These are phyloP conservation scores for Octodon degus DNA, from an alignment of 2,113 vertebrate genomes.

Conservation along the genomic window DNA sequence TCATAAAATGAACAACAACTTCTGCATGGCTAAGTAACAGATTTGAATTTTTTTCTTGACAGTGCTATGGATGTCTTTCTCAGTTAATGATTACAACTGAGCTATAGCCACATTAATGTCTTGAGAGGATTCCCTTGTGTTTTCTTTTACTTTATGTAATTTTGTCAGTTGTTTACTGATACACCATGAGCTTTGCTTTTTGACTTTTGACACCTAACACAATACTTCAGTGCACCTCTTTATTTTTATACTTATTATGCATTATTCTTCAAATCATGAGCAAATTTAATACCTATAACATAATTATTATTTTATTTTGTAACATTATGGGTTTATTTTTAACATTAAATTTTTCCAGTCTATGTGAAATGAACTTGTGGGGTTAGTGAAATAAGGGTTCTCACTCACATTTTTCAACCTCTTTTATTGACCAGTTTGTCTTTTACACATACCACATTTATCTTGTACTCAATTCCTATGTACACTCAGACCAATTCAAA, in stretches of 20 bases:
- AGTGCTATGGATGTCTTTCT: background rate
- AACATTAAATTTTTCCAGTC: background rate
- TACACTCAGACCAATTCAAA: background rate
- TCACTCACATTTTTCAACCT: background rate
- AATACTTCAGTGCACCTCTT: background rate
- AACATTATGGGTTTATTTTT: background rate
- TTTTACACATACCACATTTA: background rate
- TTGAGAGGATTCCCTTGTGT: background rate
- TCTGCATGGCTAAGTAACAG: background rate
- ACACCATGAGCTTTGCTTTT: background rate
- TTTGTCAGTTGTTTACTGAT: background rate
- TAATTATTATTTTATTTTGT: background rate
- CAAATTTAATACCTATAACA: background rate
- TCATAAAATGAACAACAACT: background rate
- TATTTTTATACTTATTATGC: background rate
- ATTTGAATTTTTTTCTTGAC: background rate
- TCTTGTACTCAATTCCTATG: background rate
- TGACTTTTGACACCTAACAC: background rate
- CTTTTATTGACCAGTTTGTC: background rate
- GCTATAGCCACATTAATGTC: background rate
- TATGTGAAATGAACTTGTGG: background rate
- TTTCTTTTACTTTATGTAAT: background rate
- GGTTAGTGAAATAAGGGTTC: background rate
- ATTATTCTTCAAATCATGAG: background rate
- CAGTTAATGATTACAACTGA: background rate